Conservation (phyloP, 1,140 invertebrate genomes). For the Archegozetes longisetosus region DNA sequence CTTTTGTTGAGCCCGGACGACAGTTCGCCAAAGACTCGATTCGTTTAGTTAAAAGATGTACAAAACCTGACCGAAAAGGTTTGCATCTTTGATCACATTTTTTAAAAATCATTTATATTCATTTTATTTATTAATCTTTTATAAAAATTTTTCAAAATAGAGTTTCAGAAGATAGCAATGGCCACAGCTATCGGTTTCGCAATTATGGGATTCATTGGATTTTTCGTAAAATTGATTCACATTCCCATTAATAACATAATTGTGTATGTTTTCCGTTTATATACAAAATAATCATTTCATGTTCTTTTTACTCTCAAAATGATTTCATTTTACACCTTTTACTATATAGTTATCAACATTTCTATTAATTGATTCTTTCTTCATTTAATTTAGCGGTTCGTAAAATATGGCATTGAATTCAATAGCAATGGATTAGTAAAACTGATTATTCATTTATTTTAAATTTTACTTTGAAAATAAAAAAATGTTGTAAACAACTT, state of each 20-base stretch:
- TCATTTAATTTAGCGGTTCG: too few relatives aligned
- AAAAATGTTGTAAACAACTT: too few relatives aligned
- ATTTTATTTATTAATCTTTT: constrained; percentile 1
- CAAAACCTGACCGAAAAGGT: constrained; percentile 98
- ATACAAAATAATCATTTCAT: too few relatives aligned
- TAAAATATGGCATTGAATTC: too few relatives aligned
- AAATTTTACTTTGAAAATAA: too few relatives aligned
- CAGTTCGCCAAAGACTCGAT: constrained; percentile 93
- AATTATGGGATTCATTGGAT: constrained; percentile 99
- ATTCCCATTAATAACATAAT: constrained; percentile 99
- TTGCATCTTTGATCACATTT: constrained; percentile 21
- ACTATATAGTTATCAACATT: too few relatives aligned
- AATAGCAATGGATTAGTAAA: too few relatives aligned
- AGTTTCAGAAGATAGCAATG: constrained; percentile 99
- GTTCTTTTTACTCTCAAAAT: background rate
- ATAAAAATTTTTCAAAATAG: constrained; percentile 40
- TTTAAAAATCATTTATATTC: background rate
- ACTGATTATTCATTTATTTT: too few relatives aligned
- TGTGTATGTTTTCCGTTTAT: constrained; percentile 39
- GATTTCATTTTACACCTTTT: too few relatives aligned
- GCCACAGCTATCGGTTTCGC: constrained; percentile 99
- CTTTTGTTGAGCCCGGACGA: constrained; percentile 80
- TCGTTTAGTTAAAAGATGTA: constrained; percentile 92
- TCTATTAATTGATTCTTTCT: too few relatives aligned
- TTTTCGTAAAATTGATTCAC: constrained; percentile 98